phyloP scores from a whole-genome alignment of 2,888 invertebrate species.

The Harpalus rufipes region DNA sequence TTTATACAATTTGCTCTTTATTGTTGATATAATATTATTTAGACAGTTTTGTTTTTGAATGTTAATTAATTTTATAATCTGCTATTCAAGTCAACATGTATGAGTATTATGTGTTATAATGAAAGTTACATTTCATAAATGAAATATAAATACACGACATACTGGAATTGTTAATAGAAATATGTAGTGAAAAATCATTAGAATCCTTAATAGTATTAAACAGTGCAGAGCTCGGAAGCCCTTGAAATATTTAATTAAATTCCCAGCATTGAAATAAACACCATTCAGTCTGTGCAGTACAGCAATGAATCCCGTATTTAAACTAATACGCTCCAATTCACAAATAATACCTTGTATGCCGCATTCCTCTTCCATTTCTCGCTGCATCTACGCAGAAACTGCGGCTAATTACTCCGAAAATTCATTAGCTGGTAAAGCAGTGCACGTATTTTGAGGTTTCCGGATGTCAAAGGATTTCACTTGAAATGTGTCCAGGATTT shows the following conservation, averaged over 20 bases:
- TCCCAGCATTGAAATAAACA: conserved; percentile 38
- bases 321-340: conserved; percentile 39
- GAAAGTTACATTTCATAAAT: neutral
- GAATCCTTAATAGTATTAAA: conserved; percentile 7
- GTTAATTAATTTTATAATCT: too few relatives aligned
- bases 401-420: conserved; percentile 46
- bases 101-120: too few relatives aligned
- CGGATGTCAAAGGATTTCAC: conserved; percentile 57
- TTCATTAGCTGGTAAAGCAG: conserved; percentile 52
- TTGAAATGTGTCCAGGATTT: conserved; percentile 63
- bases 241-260: conserved; percentile 48
- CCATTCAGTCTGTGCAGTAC: conserved; percentile 15
- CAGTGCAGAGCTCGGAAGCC: conserved; percentile 17
- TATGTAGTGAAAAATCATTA: conserved; percentile 14
- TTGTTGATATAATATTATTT: too few relatives aligned
- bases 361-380: conserved; percentile 4
- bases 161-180: neutral
- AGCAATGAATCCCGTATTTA: conserved; percentile 40
- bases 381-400: conserved; percentile 40
- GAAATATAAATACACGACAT: neutral
- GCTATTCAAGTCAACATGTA: too few relatives aligned
- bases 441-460: conserved; percentile 53
- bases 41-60: too few relatives aligned
- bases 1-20: too few relatives aligned
- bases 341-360: conserved; percentile 46